Conservation (phyloP, 2,797 vertebrate species). For the Brachyalestes nurse region DNA sequence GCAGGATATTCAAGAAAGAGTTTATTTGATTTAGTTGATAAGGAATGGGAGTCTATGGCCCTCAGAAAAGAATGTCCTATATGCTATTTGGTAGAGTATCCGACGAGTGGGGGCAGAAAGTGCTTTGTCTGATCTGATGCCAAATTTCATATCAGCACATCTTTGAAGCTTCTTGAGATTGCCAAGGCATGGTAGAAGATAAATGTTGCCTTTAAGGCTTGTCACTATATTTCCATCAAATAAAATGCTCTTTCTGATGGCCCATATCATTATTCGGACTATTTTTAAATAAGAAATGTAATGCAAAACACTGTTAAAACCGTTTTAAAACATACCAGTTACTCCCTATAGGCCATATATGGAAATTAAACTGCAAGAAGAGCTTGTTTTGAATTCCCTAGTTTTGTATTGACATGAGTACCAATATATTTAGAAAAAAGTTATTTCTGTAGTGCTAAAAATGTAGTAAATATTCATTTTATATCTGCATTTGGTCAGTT, state of each 20-base stretch:
- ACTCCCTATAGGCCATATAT: no score
- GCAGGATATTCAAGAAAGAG: neutral
- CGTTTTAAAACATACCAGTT: no score
- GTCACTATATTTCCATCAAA: neutral
- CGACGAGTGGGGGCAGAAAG: slow-evolving; percentile 2
- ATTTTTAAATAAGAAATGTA: no score
- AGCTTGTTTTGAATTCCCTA: no score
- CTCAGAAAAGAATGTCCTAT: neutral
- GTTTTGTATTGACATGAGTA: no score
- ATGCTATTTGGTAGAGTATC: neutral
- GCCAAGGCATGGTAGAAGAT: neutral
- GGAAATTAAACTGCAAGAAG: no score
- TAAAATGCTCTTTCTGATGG: neutral
- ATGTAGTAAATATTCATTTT: no score
- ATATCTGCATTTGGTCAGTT: no score
- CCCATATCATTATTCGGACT: no score
- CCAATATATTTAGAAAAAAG: no score
- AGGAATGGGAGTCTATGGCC: neutral
- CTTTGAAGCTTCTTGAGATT: slow-evolving; percentile 5
- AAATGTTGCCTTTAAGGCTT: slow-evolving; percentile 6
- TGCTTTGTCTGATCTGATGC: neutral
- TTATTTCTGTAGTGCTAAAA: no score
- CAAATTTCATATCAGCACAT: neutral
- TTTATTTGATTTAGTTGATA: neutral
- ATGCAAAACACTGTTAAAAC: no score